Conservation (phyloP, 2,888 invertebrate species). For the Seira sanloemensis region DNA sequence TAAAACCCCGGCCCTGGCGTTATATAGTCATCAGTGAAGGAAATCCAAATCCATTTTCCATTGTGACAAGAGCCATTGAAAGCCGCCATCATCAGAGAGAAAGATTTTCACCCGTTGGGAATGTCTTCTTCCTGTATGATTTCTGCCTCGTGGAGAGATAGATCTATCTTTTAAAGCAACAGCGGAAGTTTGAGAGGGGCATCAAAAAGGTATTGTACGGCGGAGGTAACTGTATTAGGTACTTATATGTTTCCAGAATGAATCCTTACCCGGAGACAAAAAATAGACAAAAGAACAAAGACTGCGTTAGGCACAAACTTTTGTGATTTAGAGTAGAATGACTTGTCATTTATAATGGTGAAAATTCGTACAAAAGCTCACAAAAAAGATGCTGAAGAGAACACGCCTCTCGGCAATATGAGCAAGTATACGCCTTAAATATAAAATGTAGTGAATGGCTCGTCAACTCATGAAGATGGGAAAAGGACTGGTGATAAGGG, state of each 20-base stretch:
- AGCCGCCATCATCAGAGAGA: slow-evolving; percentile 19
- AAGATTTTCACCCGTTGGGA: slow-evolving; percentile 26
- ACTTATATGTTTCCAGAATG: neutral
- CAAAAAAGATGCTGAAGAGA: too few species aligned
- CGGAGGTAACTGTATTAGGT: neutral
- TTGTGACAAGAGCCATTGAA: slow-evolving; percentile 23
- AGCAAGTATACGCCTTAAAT: too few species aligned
- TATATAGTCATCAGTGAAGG: too few species aligned
- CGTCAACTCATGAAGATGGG: too few species aligned
- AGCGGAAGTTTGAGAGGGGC: neutral
- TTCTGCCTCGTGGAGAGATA: neutral
- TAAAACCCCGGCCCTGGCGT: too few species aligned
- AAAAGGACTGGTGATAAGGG: neutral
- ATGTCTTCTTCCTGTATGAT: neutral
- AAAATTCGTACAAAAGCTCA: too few species aligned
- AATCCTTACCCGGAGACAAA: neutral
- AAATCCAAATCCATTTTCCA: neutral
- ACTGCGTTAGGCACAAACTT: slow-evolving; percentile 19
- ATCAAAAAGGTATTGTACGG: neutral
- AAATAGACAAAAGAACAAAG: slow-evolving; percentile 24
- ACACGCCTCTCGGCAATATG: too few species aligned
- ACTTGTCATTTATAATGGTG: slow-evolving; percentile 35
- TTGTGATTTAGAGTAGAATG: slow-evolving; percentile 38
- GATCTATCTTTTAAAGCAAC: neutral
- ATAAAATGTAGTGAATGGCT: too few species aligned